Evolutionary conservation across 2,888 invertebrate species (phyloP).

Genomic region (Spialia ferax): DNA sequence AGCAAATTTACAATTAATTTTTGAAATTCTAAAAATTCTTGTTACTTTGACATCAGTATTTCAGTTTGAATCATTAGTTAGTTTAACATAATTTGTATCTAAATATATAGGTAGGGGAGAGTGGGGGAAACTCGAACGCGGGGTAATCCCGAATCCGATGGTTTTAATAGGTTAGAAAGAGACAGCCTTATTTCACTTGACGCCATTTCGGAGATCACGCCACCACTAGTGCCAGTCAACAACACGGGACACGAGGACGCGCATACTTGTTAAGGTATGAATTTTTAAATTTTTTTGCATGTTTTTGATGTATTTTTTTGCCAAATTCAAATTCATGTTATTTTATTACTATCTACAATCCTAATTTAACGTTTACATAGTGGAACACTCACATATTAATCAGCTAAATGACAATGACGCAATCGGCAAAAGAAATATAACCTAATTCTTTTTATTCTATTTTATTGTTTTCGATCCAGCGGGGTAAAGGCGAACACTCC

Average conservation of each 20-base stretch:
- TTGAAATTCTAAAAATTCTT: too few relatives aligned
- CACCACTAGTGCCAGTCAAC: too few relatives aligned
- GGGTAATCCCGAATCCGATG: background rate
- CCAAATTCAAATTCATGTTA: background rate
- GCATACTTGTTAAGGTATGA: background rate
- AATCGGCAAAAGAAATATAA: background rate
- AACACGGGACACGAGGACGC: too few relatives aligned
- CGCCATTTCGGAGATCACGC: too few relatives aligned
- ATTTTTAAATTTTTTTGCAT: background rate
- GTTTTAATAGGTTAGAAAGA: too few relatives aligned
- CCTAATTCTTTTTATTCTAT: background rate
- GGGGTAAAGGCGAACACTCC: conserved; percentile 1
- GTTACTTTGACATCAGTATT: too few relatives aligned
- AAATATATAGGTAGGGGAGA: background rate
- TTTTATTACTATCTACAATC: background rate
- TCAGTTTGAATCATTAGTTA: too few relatives aligned
- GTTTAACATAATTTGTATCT: too few relatives aligned
- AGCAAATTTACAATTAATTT: too few relatives aligned
- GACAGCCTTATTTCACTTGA: too few relatives aligned
- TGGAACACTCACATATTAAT: conserved; percentile 1
- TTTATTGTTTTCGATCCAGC: background rate
- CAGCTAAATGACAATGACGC: conserved; percentile 1
- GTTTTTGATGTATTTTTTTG: background rate
- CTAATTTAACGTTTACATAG: background rate
- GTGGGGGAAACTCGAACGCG: background rate